Percentiles rank a stretch among this genome's conserved stretches.
Evolutionary conservation across 1,140 invertebrate species (phyloP).

Genomic region (Octopus bimaculoides): DNA sequence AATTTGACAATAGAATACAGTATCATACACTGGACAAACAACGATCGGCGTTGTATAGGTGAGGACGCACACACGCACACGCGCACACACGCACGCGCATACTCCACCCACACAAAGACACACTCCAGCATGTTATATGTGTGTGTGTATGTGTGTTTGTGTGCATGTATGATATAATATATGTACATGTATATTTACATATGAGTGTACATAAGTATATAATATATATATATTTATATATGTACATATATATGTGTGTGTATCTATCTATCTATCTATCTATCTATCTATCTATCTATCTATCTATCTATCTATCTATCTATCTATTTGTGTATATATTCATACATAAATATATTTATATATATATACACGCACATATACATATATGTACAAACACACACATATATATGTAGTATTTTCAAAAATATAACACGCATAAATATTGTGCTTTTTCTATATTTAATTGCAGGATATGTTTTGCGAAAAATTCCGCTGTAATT

Average conservation of each 20-base stretch:
- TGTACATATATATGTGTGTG: background rate
- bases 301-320: background rate
- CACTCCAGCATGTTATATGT: background rate
- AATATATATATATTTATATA: background rate
- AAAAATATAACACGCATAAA: background rate
- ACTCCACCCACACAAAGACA: too few relatives aligned
- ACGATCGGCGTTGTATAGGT: too few relatives aligned
- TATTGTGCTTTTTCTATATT: too few relatives aligned
- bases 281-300: background rate
- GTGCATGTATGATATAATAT: background rate
- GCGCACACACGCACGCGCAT: too few relatives aligned
- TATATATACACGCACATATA: background rate
- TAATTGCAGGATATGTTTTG: too few relatives aligned
- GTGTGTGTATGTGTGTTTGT: background rate
- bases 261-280: background rate
- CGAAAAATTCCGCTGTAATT: too few relatives aligned
- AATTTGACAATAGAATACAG: too few relatives aligned
- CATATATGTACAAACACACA: background rate
- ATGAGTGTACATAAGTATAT: background rate
- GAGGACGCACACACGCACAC: too few relatives aligned
- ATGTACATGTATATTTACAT: conserved; percentile 6
- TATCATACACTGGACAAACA: too few relatives aligned
- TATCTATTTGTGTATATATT: background rate
- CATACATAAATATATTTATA: background rate
- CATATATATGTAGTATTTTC: conserved; percentile 5